A percentile compares a stretch with the other conserved stretches of the same genome.
These are phyloP conservation scores for Enteromius afrohamiltoni DNA, from an alignment of 2,797 vertebrate genomes.

Conservation along the genomic window DNA sequence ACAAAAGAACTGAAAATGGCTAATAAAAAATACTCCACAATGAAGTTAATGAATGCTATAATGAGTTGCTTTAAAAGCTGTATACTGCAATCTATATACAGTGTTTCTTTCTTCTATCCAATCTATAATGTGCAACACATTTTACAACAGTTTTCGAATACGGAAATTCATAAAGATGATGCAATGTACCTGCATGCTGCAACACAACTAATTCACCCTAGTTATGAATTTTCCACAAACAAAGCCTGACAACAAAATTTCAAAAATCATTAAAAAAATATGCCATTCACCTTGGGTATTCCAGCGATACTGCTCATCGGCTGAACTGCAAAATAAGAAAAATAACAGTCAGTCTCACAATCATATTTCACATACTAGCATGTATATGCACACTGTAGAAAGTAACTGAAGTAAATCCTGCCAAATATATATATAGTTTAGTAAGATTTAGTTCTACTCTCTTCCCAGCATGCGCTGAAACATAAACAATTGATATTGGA, in stretches of 20 bases:
- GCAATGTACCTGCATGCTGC: background rate
- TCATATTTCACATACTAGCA: background rate
- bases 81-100: background rate
- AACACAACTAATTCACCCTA: background rate
- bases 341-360: slow-evolving; percentile 39
- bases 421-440: no score
- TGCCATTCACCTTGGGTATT: slow-evolving; percentile 89
- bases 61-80: background rate
- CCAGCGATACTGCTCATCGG: slow-evolving; percentile 97
- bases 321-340: slow-evolving; percentile 84
- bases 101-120: background rate
- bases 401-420: background rate
- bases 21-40: background rate
- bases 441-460: background rate
- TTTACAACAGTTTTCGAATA: background rate
- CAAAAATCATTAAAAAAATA: background rate
- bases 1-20: background rate
- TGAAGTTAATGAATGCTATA: background rate
- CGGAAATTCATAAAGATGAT: slow-evolving; percentile 17
- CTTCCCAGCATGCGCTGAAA: background rate
- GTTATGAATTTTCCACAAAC: slow-evolving; percentile 2
- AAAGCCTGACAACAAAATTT: background rate
- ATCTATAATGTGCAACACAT: background rate
- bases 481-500: no score
- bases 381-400: background rate